Evolutionary conservation across 2,888 invertebrate genomes (phyloP).

Genomic region (Caenorhabditis angaria): DNA sequence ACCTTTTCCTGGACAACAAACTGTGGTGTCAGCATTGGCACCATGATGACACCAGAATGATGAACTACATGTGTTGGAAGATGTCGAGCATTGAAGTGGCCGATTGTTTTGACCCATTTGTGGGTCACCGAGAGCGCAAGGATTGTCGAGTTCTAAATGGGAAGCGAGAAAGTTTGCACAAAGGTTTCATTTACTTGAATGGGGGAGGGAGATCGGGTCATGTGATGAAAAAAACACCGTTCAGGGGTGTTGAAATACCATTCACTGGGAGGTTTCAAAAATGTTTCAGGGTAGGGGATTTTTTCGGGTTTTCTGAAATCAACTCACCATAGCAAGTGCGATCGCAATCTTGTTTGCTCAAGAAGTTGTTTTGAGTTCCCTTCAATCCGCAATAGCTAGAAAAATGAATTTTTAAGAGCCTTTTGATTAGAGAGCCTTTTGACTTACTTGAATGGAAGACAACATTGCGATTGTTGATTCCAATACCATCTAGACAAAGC

Average conservation of each 20-base stretch:
- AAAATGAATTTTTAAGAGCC: slow-evolving; percentile 40
- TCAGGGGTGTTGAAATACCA: too few species aligned
- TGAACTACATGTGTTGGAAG: slow-evolving; percentile 52
- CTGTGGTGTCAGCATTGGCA: slow-evolving; percentile 66
- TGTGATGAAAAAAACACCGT: too few species aligned
- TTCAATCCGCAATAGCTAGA: slow-evolving; percentile 67
- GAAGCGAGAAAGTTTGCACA: neutral
- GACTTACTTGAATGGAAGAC: slow-evolving; percentile 47
- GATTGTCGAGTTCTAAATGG: slow-evolving; percentile 67
- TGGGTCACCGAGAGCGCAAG: slow-evolving; percentile 68
- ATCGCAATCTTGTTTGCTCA: slow-evolving; percentile 66
- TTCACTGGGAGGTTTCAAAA: too few species aligned
- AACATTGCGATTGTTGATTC: slow-evolving; percentile 52
- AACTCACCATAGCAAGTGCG: slow-evolving; percentile 66
- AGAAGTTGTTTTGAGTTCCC: slow-evolving; percentile 71
- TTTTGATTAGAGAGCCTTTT: neutral
- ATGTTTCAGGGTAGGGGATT: neutral
- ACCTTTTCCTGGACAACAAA: slow-evolving; percentile 72
- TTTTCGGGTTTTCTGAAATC: neutral
- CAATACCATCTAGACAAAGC: slow-evolving; percentile 60
- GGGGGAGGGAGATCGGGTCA: neutral
- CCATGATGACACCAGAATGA: slow-evolving; percentile 71
- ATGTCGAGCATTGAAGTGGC: slow-evolving; percentile 57
- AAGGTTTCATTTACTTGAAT: neutral
- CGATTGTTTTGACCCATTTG: slow-evolving; percentile 57